Evolutionary conservation across 2,113 vertebrate genomes (phyloP).

Genomic region (Rhinogobius similis): DNA sequence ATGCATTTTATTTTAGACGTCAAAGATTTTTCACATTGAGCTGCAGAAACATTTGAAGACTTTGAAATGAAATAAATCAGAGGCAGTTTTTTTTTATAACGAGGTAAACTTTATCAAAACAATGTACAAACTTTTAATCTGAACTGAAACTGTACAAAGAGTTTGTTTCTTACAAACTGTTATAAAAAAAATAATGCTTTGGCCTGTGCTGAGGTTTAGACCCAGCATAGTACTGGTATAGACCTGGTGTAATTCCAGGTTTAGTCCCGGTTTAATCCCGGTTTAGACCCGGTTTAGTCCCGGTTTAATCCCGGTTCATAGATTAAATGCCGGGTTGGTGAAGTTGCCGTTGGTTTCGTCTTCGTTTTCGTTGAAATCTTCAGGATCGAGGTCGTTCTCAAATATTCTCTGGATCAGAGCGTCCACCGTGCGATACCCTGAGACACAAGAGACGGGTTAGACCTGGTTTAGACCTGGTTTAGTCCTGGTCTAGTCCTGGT

Average conservation of each 20-base stretch:
- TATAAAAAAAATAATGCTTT: constrained; percentile 18
- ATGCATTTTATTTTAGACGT: too few species aligned
- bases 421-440: constrained; percentile 90
- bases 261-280: not conserved
- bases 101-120: constrained; percentile 33
- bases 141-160: not conserved
- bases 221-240: not conserved
- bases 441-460: not conserved
- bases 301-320: not conserved
- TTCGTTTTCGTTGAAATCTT: constrained; percentile 78
- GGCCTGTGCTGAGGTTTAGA: not conserved
- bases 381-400: constrained; percentile 85
- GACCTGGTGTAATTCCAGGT: not conserved
- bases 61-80: not conserved
- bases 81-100: too few species aligned
- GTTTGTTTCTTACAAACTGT: not conserved
- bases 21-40: too few species aligned
- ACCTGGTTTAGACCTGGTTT: not conserved
- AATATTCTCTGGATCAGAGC: constrained; percentile 91
- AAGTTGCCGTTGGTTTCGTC: constrained; percentile 66
- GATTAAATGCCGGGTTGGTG: constrained; percentile 68
- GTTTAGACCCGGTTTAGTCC: not conserved
- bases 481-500: not conserved
- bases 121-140: constrained; percentile 25
- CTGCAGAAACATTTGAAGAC: too few species aligned